A percentile compares a stretch with the other conserved stretches of the same genome.
Evolutionary conservation across 2,888 invertebrate species (phyloP).

Genomic region (Leptinotarsa juncta): DNA sequence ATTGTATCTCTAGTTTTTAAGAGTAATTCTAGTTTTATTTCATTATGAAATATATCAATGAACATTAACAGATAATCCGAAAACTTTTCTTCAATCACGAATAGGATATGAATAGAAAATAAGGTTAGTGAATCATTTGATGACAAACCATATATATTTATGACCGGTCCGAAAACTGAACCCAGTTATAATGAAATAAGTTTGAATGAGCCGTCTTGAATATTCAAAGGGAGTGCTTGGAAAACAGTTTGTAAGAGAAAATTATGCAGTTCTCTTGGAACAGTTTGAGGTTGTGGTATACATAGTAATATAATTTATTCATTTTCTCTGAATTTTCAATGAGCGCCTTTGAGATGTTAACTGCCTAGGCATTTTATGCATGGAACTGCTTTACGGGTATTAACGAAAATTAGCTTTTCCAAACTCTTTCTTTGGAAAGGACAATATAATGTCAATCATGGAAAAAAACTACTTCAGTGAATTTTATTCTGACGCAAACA

Average conservation of each 20-base stretch:
- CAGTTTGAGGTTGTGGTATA: neutral
- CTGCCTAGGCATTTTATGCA: neutral
- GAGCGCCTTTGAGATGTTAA: neutral
- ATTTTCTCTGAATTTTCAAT: neutral
- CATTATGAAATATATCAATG: too few relatives aligned
- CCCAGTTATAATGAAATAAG: neutral
- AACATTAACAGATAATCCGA: too few relatives aligned
- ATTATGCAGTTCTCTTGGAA: constrained; percentile 5
- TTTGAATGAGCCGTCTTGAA: neutral
- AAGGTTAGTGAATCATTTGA: neutral
- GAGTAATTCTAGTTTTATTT: too few relatives aligned
- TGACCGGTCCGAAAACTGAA: neutral
- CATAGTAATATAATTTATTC: constrained; percentile 7
- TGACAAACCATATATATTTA: neutral
- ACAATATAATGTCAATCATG: too few relatives aligned
- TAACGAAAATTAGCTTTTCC: too few relatives aligned
- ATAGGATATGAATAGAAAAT: too few relatives aligned
- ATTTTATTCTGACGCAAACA: too few relatives aligned
- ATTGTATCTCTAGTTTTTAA: too few relatives aligned
- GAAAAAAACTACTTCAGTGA: too few relatives aligned
- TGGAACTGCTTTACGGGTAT: neutral
- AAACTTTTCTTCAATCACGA: too few relatives aligned
- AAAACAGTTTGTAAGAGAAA: neutral
- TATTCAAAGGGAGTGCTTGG: neutral
- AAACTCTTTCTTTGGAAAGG: too few relatives aligned